Evolutionary conservation across 2,113 vertebrate genomes (phyloP).

Genomic region (Sinosuthora webbiana): DNA sequence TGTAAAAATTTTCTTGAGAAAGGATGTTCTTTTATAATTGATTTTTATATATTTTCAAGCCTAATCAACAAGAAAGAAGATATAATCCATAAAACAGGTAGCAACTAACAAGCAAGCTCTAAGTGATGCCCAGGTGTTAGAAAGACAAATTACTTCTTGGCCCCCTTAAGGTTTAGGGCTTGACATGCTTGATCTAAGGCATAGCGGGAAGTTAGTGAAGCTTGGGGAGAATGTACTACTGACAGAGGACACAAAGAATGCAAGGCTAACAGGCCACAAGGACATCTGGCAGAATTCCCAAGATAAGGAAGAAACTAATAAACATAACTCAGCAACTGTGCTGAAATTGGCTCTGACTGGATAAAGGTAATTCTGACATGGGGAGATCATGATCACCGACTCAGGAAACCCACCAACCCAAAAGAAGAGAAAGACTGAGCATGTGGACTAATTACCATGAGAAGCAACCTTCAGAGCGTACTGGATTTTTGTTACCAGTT

Average conservation of each 20-base stretch:
- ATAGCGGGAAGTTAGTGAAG: not conserved
- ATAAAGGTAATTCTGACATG: not conserved
- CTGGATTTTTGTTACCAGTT: not conserved
- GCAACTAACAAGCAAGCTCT: not conserved
- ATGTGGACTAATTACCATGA: not conserved
- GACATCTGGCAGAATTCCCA: not conserved
- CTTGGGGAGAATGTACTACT: not conserved
- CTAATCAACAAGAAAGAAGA: not conserved
- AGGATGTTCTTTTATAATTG: not conserved
- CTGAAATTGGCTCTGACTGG: not conserved
- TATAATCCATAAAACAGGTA: not conserved
- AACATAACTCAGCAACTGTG: not conserved
- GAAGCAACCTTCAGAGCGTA: not conserved
- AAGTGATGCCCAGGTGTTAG: not conserved
- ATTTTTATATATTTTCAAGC: not conserved
- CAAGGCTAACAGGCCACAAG: not conserved
- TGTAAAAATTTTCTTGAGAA: not conserved
- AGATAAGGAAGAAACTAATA: not conserved
- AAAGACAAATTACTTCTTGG: not conserved
- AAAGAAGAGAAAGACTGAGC: not conserved
- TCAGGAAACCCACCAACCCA: not conserved
- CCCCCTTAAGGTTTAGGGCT: not conserved
- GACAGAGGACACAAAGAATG: not conserved
- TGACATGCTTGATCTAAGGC: not conserved
- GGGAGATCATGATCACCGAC: accelerated